phyloP scores from a whole-genome alignment of 2,113 vertebrate genomes.

The Anarrhichthys ocellatus region DNA sequence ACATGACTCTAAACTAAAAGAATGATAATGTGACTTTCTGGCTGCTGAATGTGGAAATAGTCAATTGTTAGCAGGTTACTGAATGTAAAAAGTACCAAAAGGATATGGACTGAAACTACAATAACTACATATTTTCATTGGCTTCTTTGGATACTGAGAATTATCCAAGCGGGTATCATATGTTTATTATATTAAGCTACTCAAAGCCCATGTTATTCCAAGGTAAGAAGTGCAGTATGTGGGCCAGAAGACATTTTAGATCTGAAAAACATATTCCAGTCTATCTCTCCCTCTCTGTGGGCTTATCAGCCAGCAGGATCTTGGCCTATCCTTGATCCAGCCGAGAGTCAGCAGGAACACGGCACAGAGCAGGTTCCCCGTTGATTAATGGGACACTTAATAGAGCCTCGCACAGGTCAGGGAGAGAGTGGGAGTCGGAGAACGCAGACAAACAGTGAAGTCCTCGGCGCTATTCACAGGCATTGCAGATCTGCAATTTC shows the following conservation, averaged over 20 bases:
- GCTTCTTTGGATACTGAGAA: neutral
- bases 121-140: neutral
- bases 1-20: neutral
- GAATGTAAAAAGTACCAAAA: neutral
- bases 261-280: neutral
- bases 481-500: neutral
- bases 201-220: neutral
- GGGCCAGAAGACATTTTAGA: neutral
- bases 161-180: neutral
- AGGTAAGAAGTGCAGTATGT: neutral
- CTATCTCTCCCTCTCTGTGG: constrained; percentile 3
- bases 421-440: constrained; percentile 6
- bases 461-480: neutral
- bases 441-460: neutral
- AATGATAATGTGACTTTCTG: neutral
- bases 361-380: neutral
- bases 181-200: neutral
- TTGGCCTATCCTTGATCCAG: constrained; percentile 40
- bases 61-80: neutral
- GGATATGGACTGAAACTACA: neutral
- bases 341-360: neutral
- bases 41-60: neutral
- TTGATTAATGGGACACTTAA: constrained; percentile 55
- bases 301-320: constrained; percentile 28
- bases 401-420: constrained; percentile 26